These are phyloP conservation scores for Panagrolaimus sp. DNA, from an alignment of 1,140 invertebrate species.

Conservation along the genomic window DNA sequence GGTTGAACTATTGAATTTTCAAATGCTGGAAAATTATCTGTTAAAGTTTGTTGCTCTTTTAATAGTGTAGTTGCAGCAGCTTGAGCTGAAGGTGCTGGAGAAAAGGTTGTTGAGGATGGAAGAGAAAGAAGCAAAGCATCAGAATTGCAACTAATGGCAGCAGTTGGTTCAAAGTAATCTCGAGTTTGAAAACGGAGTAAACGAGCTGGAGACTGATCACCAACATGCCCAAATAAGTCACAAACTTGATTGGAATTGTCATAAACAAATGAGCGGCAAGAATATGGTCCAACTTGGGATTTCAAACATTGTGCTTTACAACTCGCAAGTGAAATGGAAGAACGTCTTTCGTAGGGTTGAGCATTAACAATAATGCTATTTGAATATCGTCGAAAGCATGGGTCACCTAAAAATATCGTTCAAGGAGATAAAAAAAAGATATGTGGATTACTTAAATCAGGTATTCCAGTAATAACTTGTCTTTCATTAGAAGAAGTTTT, in stretches of 20 bases:
- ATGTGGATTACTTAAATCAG: conserved; percentile 43
- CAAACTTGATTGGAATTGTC: conserved; percentile 59
- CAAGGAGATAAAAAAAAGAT: conserved; percentile 22
- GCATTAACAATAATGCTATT: conserved; percentile 58
- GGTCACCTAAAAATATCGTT: conserved; percentile 46
- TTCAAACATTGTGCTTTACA: conserved; percentile 56
- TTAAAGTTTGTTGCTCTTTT: conserved; percentile 5
- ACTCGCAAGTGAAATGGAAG: conserved; percentile 50
- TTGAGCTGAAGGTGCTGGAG: conserved; percentile 18
- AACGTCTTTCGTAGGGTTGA: conserved; percentile 57
- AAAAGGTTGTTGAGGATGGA: conserved; percentile 3
- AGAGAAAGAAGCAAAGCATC: background rate
- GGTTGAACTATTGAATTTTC: conserved; percentile 1
- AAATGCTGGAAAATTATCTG: background rate
- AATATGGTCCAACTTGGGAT: conserved; percentile 54
- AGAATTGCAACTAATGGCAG: conserved; percentile 45
- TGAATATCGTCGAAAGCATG: conserved; percentile 55
- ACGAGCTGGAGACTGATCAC: conserved; percentile 53
- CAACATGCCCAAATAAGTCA: conserved; percentile 57
- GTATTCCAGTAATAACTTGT: conserved; percentile 49
- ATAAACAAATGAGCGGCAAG: conserved; percentile 58
- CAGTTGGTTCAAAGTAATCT: conserved; percentile 58
- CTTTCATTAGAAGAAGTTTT: conserved; percentile 16
- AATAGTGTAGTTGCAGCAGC: background rate
- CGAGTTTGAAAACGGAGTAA: conserved; percentile 57